Evolutionary conservation across 2,113 vertebrate species (phyloP), one percentile per base, ranked within the genome.

Genomic region (Crotalus tigris): DNA sequence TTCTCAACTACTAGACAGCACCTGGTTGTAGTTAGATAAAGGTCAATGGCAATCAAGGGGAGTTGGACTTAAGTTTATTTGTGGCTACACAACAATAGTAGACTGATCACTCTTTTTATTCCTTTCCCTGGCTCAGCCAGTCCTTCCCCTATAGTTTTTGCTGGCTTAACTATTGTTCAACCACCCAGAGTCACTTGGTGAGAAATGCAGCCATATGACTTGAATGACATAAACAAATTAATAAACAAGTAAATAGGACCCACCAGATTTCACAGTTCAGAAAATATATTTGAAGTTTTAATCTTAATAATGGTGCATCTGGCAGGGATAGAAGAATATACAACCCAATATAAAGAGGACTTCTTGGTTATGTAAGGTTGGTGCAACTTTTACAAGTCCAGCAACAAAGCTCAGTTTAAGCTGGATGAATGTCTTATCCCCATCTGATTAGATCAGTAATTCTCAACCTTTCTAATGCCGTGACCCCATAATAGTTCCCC

Each of bases 291-390:
- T 0, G 0, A 0, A 54, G 85, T 75, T 33, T 0, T 93, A 57
- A 90, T 29, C 1, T 0, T 64, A 3, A 0, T 8, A 58, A 0
- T 0, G 21, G 23, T 59, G 29, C 85, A 92, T 91, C 91, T 88
- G 93, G 93, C 93, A 85, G 58, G 85, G 5, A 21, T 54, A 12
- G 90, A 75, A 51, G 4, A 61, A 69, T 69, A 59, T 46, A 90
- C 85, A 85, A 69, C 46, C 0, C 0, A 0, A 93, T 53, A 90
- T 0, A 0, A n/a, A 21, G 3, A 91, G 89, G 92, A 88, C 12
- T n/a, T 46, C 39, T 46, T 89, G 55, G 24, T 57, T 33, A 46
- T 57, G 24, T 39, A 33, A 81, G 23, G 59, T 53, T 5, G 8
- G 19, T 46, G 46, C n/a, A 26, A n/a, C 15, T 39, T 39, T 69